Evolutionary conservation across 2,888 invertebrate genomes (phyloP), one percentile per base, ranked within the genome.

Genomic region (Syrphus vitripennis): DNA sequence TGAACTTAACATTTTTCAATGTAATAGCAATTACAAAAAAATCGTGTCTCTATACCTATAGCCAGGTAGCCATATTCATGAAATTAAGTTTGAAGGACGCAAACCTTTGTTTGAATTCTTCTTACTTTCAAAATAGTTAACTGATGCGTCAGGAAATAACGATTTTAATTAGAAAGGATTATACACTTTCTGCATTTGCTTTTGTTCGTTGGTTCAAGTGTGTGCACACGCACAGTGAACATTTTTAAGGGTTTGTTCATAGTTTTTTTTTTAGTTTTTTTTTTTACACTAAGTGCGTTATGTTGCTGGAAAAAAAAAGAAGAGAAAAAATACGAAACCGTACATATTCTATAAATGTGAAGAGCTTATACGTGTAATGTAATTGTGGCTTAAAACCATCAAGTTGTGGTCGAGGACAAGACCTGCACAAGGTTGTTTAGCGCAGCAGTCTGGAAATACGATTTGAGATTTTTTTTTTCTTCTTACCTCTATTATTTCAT

Each of bases 111-210:
- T 45, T 45, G 16, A 0, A 3, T 19, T 45, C 19, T 19, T 42
- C 19, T 0, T 16, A 7, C 7, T 42, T 16, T 42, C 16, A 42
- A 19, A 4, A 7, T 1, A 21, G 5, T 24, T 50, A 24, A 50
- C 24, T 0, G 3, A 50, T 50, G 24, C 21, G 24, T 50, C 48
- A 45, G 48, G 21, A 50, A n/a, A 24, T 2, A n/a, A 19, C 42
- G 45, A 65, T 74, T 69, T 79, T 80, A 80, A 83, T 83, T 83
- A 70, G 79, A 57, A n/a, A n/a, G 71, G 79, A 65, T 70, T 79
- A n/a, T n/a, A 75, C 75, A 70, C 53, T 70, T 19, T 45, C 1
- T 45, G 24, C 67, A 76, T 48, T n/a, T 55, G 75, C 26, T 6
- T 45, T 69, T 65, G 24, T 75, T 48, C 34, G 48, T 19, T 82